A percentile compares a stretch with the other conserved stretches of the same genome.
These are phyloP conservation scores for Epizoanthus rinbou DNA, from an alignment of 92 coral and sea anemone species.

Conservation along the genomic window DNA sequence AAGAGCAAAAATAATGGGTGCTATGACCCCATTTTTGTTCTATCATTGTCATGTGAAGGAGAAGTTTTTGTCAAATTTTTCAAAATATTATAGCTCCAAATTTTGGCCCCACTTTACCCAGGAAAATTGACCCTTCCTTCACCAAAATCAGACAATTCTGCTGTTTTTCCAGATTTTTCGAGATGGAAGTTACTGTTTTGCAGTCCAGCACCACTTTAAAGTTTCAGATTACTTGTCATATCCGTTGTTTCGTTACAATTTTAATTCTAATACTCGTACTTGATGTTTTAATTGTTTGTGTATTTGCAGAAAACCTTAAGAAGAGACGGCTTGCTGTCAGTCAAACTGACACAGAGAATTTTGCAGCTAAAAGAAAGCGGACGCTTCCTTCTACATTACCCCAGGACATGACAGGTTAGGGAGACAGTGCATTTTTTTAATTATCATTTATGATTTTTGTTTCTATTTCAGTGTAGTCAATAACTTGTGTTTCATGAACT, in stretches of 20 bases:
- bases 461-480: conserved; percentile 1
- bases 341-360: conserved; percentile 22
- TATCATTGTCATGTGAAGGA: too few species aligned
- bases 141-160: neutral
- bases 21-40: too few species aligned
- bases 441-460: conserved; percentile 14
- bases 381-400: conserved; percentile 3
- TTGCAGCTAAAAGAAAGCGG: conserved; percentile 12
- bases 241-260: neutral
- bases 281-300: neutral
- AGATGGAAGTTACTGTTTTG: conserved; percentile 12
- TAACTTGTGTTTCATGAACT: conserved; percentile 20
- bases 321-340: conserved; percentile 14
- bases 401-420: conserved; percentile 12
- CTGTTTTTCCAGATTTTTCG: neutral
- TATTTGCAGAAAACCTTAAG: conserved; percentile 19
- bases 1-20: too few species aligned
- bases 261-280: conserved; percentile 16
- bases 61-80: neutral
- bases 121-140: neutral
- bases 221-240: neutral
- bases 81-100: conserved; percentile 9
- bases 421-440: neutral
- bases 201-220: conserved; percentile 23
- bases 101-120: conserved; percentile 2